Evolutionary conservation across 2,888 invertebrate species (phyloP).

Genomic region (Mesorhabditis belari): DNA sequence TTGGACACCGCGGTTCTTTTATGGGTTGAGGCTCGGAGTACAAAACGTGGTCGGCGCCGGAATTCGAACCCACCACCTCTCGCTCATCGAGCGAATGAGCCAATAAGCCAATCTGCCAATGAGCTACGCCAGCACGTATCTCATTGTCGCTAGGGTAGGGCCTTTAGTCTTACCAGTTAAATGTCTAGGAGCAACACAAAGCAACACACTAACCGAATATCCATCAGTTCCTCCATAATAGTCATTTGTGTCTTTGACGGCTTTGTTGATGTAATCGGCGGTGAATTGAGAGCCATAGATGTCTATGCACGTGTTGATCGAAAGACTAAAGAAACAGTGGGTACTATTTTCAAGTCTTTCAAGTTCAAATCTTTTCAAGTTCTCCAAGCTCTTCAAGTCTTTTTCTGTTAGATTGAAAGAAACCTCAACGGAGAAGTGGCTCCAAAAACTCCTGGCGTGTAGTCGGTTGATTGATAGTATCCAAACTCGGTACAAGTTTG

Average conservation of each 20-base stretch:
- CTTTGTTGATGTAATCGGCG: constrained; percentile 14
- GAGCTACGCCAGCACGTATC: too few relatives aligned
- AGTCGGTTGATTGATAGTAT: constrained; percentile 79
- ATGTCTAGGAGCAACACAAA: too few relatives aligned
- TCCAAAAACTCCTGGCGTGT: constrained; percentile 2
- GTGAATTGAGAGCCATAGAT: constrained; percentile 27
- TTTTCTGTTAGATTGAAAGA: too few relatives aligned
- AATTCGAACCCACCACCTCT: too few relatives aligned
- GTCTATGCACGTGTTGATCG: constrained; percentile 28
- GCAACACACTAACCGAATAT: constrained; percentile 8
- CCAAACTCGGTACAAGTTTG: constrained; percentile 94
- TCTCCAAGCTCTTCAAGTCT: too few relatives aligned
- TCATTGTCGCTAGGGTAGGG: too few relatives aligned
- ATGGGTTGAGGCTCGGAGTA: background rate
- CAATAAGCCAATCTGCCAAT: too few relatives aligned
- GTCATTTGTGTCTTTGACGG: constrained; percentile 28
- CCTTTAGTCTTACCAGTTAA: too few relatives aligned
- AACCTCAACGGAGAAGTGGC: background rate
- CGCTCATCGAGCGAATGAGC: too few relatives aligned
- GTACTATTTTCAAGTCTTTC: too few relatives aligned
- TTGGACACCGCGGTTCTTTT: background rate
- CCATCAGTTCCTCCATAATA: constrained; percentile 30
- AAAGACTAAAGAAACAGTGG: too few relatives aligned
- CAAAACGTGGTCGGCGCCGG: background rate
- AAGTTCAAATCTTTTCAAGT: too few relatives aligned